Base-by-base conservation (phyloP, 37 sponge, comb jelly and placozoan species). In the Mnemiopsis leidyi region DNA sequence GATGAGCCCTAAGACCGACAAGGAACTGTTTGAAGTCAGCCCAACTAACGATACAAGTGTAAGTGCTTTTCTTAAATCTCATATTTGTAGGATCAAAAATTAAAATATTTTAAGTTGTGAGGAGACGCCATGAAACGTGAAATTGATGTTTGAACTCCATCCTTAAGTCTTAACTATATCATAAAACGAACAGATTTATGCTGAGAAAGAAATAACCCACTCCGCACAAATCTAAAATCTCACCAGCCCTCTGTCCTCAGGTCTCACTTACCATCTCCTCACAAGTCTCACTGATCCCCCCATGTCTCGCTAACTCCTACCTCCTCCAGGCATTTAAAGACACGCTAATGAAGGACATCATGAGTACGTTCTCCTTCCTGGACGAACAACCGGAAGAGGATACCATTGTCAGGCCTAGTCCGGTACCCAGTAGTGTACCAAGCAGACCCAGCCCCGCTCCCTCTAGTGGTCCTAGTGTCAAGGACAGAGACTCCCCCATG, bases 291-390 rank as follows among this genome's bases (percentile, higher is more conserved):
- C n/a, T n/a, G n/a, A n/a, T n/a, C n/a, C n/a, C n/a, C n/a, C n/a
- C n/a, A n/a, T n/a, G n/a, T n/a, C n/a, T n/a, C n/a, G n/a, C n/a
- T n/a, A n/a, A n/a, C n/a, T n/a, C n/a, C n/a, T n/a, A 69, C 2
- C 73, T 25, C 73, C 79, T 77, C 35, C 79, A 77, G 79, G 18
- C 36, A 32, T 34, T 77, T 18, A 77, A 77, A 77, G 79, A 77
- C 79, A 77, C 79, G 36, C 79, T 77, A 32, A 77, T 77, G 79
- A 26, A 32, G 26, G 79, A 77, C 36, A 77, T 77, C 1, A 77
- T 77, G 79, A 77, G 36, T 32, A 77, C 79, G 20, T 77, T 77
- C 18, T 77, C 79, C 79, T 77, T 77, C 79, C 79, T 77, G 79
- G 79, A 77, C 32, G 79, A 77, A 18, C 61, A 48, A 13, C 61